These are phyloP conservation scores for Xanthia icteritia DNA, from an alignment of 2,888 invertebrate species.

Conservation along the genomic window DNA sequence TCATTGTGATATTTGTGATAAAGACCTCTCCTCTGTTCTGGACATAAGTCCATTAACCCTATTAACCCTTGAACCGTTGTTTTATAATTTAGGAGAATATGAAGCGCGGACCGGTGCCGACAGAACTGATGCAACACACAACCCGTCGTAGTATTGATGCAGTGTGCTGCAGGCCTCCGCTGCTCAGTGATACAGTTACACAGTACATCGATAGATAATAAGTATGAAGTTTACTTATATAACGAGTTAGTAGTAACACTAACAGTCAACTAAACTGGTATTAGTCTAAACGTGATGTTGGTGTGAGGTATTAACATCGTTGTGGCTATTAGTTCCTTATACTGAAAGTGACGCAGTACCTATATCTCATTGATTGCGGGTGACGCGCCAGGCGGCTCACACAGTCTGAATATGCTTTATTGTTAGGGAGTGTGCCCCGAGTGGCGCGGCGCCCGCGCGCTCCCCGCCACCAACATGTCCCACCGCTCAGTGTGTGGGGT, in stretches of 20 bases:
- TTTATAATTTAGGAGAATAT: not conserved
- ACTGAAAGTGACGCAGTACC: conserved; percentile 12
- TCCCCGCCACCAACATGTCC: not conserved
- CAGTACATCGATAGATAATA: not conserved
- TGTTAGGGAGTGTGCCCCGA: not conserved
- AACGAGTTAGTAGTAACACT: not conserved
- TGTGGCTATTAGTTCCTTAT: not conserved
- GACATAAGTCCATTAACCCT: not conserved
- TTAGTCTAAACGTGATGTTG: conserved; percentile 2
- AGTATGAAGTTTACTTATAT: not conserved
- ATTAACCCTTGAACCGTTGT: not conserved
- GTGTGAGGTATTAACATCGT: conserved; percentile 10
- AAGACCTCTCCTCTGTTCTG: not conserved
- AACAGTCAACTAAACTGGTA: conserved; percentile 4
- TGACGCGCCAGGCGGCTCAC: not conserved
- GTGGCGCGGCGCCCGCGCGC: not conserved
- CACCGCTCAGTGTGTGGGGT: not conserved
- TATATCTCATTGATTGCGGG: not conserved
- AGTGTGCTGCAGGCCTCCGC: not conserved
- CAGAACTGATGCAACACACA: not conserved
- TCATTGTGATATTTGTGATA: not conserved
- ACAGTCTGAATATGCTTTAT: no score
- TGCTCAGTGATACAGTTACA: not conserved
- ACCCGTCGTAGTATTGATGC: not conserved
- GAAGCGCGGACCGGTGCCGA: not conserved